phyloP scores from a whole-genome alignment of 2,888 invertebrate genomes.

The Silvanus unidentatus region DNA sequence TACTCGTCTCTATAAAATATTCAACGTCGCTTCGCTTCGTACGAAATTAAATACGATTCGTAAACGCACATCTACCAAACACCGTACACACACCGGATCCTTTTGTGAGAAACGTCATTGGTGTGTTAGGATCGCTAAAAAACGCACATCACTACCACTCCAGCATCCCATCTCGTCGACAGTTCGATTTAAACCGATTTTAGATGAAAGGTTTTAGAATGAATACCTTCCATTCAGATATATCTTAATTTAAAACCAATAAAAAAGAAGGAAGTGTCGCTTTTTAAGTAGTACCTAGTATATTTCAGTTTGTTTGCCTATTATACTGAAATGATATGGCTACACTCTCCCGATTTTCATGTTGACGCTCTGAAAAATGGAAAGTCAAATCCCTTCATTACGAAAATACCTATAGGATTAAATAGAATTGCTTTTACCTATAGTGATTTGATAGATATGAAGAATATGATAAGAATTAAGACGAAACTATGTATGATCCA shows the following conservation, averaged over 20 bases:
- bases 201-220: slow-evolving; percentile 4
- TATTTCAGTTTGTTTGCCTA: no score
- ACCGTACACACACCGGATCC: slow-evolving; percentile 1
- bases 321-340: no score
- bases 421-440: no score
- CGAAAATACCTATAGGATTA: no score
- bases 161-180: slow-evolving; percentile 3
- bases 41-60: slow-evolving; percentile 6
- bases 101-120: slow-evolving; percentile 5
- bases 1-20: slow-evolving; percentile 6
- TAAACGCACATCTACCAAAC: slow-evolving; percentile 5
- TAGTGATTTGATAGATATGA: no score
- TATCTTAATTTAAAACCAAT: slow-evolving; percentile 6
- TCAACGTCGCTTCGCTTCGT: slow-evolving; percentile 3
- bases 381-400: no score
- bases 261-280: slow-evolving; percentile 2
- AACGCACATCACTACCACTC: slow-evolving; percentile 5
- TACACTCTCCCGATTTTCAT: no score
- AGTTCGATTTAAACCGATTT: slow-evolving; percentile 7
- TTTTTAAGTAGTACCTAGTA: not conserved
- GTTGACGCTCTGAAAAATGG: no score
- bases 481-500: no score
- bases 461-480: no score
- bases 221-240: slow-evolving; percentile 5
- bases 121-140: slow-evolving; percentile 1